Base-by-base conservation (phyloP, 2,113 vertebrate species). In the Donacobius atricapilla region DNA sequence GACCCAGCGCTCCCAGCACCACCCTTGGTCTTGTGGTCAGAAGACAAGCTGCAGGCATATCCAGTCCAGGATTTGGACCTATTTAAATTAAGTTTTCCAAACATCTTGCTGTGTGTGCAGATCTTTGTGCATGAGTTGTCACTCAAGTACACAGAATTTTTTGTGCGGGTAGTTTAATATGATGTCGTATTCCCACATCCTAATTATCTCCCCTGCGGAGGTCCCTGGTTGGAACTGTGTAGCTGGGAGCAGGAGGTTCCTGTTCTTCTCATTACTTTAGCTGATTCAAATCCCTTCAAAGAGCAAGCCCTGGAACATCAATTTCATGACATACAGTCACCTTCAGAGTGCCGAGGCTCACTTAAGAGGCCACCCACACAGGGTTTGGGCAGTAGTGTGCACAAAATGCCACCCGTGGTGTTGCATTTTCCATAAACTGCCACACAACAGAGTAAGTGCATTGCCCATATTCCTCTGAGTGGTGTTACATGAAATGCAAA, bases 111-210 rank as follows among this genome's bases (percentile, higher is more conserved):
- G 73, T 39, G 17, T 27, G 30, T 15, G 15, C 33, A 42, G 44
- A 8, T 48, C 17, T 33, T 24, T 3, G 12, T 48, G 28, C 9
- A 6, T 18, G 13, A 1, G 1, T 48, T 9, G 0, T 24, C 44
- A 14, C 31, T 42, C 44, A 18, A 5, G 23, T 11, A 31, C n/a
- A 56, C 7, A 19, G 60, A 28, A 23, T 56, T 79, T 35, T 91
- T 79, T 5, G 0, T 30, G 66, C 6, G 68, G 35, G 7, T 44
- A 20, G 15, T 78, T 66, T 27, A 70, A 60, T 4, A 6, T 0
- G 6, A 31, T 30, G 4, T 13, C 25, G 22, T 30, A 17, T 48
- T 72, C 37, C 45, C 37, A 57, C 22, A 35, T 60, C 7, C n/a
- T 45, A 44, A 28, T 56, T 53, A 50, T 20, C 10, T 53, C 37